phyloP scores from a whole-genome alignment of 92 coral and sea anemone genomes.

The Pocillopora grandis region DNA sequence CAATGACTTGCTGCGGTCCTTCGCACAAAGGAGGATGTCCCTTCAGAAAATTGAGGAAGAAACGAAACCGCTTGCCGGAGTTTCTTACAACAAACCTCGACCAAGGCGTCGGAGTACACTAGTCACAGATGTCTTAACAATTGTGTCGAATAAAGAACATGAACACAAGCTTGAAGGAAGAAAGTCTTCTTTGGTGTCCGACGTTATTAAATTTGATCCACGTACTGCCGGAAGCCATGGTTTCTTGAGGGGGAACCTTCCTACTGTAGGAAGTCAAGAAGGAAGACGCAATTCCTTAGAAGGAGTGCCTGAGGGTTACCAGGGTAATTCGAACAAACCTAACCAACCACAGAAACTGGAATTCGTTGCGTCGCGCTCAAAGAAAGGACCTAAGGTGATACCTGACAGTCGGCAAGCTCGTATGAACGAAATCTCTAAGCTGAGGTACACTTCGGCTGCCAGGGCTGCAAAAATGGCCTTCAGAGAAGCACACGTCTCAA shows the following conservation, averaged over 20 bases:
- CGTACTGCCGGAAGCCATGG: not conserved
- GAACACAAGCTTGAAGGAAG: not conserved
- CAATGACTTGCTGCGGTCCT: slow-evolving; percentile 57
- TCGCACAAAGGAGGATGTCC: slow-evolving; percentile 60
- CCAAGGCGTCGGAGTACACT: slow-evolving; percentile 16
- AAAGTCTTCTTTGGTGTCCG: slow-evolving; percentile 17
- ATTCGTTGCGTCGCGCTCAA: not conserved
- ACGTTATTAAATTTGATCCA: slow-evolving; percentile 21
- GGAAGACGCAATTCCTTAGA: not conserved
- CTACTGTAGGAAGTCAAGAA: not conserved
- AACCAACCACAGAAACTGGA: not conserved
- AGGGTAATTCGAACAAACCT: not conserved
- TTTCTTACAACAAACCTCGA: slow-evolving; percentile 8
- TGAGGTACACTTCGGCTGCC: slow-evolving; percentile 35
- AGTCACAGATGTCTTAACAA: slow-evolving; percentile 23
- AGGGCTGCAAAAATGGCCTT: slow-evolving; percentile 41
- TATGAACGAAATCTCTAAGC: slow-evolving; percentile 12
- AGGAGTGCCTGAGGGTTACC: not conserved
- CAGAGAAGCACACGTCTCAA: slow-evolving; percentile 27
- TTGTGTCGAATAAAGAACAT: not conserved
- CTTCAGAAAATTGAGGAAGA: slow-evolving; percentile 52
- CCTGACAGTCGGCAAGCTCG: slow-evolving; percentile 26
- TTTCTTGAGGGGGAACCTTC: too few relatives aligned
- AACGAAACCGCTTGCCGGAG: slow-evolving; percentile 4
- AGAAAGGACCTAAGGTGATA: not conserved